A percentile compares a stretch with the other conserved stretches of the same genome.
Conservation (phyloP, 2,113 vertebrate genomes). For the Calonectris borealis region DNA sequence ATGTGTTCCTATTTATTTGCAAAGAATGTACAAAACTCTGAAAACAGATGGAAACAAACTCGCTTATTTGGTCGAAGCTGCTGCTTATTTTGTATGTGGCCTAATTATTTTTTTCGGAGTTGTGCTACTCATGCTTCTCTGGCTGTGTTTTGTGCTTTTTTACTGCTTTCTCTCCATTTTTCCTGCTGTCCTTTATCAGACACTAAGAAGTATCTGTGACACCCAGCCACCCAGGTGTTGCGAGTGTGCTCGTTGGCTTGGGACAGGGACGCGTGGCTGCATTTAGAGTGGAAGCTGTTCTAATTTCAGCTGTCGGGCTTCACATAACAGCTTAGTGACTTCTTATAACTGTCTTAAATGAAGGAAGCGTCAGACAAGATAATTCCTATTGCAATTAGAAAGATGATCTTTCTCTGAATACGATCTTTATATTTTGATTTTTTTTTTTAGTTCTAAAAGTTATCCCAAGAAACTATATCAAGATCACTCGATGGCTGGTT, state of each 20-base stretch:
- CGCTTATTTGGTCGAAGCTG: neutral
- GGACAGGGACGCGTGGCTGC: neutral
- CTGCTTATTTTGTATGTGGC: neutral
- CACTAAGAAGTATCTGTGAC: neutral
- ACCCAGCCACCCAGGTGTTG: neutral
- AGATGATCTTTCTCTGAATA: neutral
- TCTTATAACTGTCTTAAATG: neutral
- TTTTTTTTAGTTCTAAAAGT: neutral
- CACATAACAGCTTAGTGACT: neutral
- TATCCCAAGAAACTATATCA: neutral
- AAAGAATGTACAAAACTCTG: neutral
- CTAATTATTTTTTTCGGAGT: neutral
- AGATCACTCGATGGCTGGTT: neutral
- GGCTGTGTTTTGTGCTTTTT: neutral
- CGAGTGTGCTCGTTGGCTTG: neutral
- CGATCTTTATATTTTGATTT: accelerated
- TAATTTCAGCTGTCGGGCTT: neutral
- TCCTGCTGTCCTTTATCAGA: neutral
- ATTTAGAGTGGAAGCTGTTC: neutral
- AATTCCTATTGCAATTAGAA: neutral
- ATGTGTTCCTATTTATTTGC: neutral
- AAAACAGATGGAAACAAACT: neutral
- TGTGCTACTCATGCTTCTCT: neutral
- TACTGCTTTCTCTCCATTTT: neutral
- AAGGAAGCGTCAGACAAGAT: neutral